Base-by-base conservation (phyloP, 2,113 vertebrate genomes). In the Oreochromis spilurus region DNA sequence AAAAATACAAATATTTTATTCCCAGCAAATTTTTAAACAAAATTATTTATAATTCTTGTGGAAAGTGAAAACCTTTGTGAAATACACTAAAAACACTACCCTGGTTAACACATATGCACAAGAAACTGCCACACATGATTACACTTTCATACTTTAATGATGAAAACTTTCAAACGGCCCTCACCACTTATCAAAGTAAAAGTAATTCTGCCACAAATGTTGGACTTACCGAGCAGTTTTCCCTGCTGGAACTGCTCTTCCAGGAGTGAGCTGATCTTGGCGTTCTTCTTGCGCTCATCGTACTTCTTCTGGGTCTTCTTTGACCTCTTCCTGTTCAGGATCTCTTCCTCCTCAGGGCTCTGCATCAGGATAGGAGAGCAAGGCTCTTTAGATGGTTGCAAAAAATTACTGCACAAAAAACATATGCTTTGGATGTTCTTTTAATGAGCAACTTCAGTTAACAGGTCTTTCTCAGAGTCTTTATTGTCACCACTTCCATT, bases 261-360 rank as follows among this genome's bases (percentile, higher is more conserved):
- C 81, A 99, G 93, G 87, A 99, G 97, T 45, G 95, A 78, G 88
- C 97, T 98, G 93, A 99, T 99, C 93, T 99, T 99, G 40, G 97
- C 97, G 0, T 95, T 97, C 95, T 99, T 99, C 92, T 98, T 98
- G 48, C 98, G 97, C 45, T 98, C 97, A 6, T 99, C 98, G 0
- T 98, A 98, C 89, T 99, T 99, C 92, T 99, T 99, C 95, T 99
- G 98, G 89, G 97, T 98, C 95, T 97, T 99, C 96, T 99, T 99
- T n/a, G 98, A 99, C 84, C 99, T 96, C 65, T 99, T 99, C 95
- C 98, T 99, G 93, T 99, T 99, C 91, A 99, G 94, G 82, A 98
- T 97, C 77, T 99, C 99, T 79, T 99, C 99, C 86, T 99, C 99
- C 75, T 99, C 99, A 40, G 98, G 97, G 81, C 98, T 99, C 99